Conservation (phyloP, 2,113 vertebrate genomes). For the Atlantisia rogersi region DNA sequence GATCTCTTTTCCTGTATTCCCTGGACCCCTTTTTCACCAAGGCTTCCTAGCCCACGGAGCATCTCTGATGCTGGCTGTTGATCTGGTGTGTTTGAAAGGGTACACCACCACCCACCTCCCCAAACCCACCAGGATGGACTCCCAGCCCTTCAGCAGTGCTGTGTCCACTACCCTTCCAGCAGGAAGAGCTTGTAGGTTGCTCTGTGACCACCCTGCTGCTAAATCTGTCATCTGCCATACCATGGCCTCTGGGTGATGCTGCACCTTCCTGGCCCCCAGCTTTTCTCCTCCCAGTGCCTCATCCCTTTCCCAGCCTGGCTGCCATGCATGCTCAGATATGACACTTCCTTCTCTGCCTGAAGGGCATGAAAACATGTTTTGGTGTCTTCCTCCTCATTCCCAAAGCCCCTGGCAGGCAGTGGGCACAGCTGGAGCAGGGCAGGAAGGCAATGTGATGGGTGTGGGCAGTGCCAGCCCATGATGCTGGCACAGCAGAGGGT, state of each 20-base stretch:
- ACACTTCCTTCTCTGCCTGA: not conserved
- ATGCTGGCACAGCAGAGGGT: not conserved
- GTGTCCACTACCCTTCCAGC: not conserved
- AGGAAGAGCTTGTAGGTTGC: not conserved
- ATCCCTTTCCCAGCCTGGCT: not conserved
- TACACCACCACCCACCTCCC: not conserved
- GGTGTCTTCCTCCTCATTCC: not conserved
- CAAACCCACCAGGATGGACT: not conserved
- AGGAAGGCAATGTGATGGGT: fast-evolving
- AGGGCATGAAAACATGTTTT: not conserved
- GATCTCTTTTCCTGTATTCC: not conserved
- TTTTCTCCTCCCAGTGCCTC: not conserved
- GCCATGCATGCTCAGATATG: not conserved
- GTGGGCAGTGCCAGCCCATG: not conserved
- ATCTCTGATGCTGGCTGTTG: not conserved
- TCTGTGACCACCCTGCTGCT: not conserved
- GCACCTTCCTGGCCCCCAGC: not conserved
- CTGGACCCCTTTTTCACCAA: not conserved
- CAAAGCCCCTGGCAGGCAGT: fast-evolving
- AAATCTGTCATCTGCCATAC: constrained; percentile 29
- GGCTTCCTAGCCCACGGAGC: not conserved
- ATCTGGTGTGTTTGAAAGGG: not conserved
- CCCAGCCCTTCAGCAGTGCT: not conserved
- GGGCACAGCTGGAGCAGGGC: fast-evolving
- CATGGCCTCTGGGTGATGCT: not conserved